Percentiles rank a stretch among this genome's conserved stretches.
These are phyloP conservation scores for Sphecodes monilicornis DNA, from an alignment of 2,888 invertebrate species.

Conservation along the genomic window DNA sequence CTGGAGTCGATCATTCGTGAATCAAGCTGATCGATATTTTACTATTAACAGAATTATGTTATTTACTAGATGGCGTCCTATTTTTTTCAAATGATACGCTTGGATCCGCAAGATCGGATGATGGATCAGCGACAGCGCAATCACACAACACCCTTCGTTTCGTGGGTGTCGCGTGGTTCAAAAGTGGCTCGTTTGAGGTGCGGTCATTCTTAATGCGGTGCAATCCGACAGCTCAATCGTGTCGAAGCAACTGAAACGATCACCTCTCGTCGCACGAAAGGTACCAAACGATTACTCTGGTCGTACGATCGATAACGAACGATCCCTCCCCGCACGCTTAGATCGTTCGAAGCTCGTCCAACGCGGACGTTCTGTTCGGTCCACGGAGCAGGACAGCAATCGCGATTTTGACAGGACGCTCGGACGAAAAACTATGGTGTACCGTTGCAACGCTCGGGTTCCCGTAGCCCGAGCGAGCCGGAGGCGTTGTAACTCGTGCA, in stretches of 20 bases:
- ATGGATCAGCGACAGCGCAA: too few species aligned
- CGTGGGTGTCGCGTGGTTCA: too few species aligned
- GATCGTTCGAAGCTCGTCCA: not conserved
- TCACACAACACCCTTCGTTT: too few species aligned
- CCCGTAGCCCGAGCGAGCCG: not conserved
- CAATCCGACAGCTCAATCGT: not conserved
- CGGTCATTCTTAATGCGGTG: not conserved
- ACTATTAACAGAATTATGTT: not conserved
- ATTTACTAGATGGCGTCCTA: not conserved
- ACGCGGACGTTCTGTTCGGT: not conserved
- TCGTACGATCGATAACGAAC: not conserved
- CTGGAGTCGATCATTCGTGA: not conserved
- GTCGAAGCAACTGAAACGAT: too few species aligned
- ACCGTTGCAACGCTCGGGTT: not conserved
- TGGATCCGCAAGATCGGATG: too few species aligned
- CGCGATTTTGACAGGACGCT: not conserved
- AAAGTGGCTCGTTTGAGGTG: not conserved
- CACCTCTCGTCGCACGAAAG: not conserved
- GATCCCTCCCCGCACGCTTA: not conserved
- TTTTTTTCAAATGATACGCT: too few species aligned
- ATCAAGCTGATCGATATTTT: not conserved
- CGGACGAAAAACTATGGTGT: not conserved
- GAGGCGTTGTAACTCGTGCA: conserved; percentile 14
- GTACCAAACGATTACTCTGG: not conserved
- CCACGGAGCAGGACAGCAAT: not conserved